These are phyloP conservation scores for Leucophora obtusa DNA, from an alignment of 2,888 invertebrate species.

Conservation along the genomic window DNA sequence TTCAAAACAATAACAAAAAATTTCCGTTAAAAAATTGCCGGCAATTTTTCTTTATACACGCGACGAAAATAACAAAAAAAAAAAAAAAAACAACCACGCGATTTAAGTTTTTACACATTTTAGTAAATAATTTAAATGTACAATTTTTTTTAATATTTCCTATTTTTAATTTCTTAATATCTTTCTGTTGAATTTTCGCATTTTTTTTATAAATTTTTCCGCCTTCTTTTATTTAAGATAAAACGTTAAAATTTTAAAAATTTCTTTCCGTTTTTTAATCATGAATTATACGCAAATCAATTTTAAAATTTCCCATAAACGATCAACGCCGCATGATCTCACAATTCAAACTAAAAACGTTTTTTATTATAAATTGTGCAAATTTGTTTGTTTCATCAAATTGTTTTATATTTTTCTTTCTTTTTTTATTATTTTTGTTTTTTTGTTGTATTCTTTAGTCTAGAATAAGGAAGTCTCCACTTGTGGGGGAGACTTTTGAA, in stretches of 20 bases:
- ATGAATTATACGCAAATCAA: conserved; percentile 11
- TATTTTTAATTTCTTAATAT: not conserved
- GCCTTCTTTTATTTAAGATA: not conserved
- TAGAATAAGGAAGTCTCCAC: conserved; percentile 51
- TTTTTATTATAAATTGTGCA: conserved; percentile 37
- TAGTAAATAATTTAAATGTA: not conserved
- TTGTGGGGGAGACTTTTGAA: conserved; percentile 23
- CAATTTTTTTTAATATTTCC: not conserved
- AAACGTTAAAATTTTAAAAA: not conserved
- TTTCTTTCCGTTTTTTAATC: conserved; percentile 9
- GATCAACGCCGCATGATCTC: conserved; percentile 63
- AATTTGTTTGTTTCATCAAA: conserved; percentile 47
- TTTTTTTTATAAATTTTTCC: not conserved
- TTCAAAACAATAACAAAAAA: conserved; percentile 26
- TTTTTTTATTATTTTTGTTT: not conserved
- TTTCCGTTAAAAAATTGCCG: conserved; percentile 58
- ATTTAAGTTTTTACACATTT: conserved; percentile 10
- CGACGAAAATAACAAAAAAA: not conserved
- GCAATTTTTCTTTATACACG: conserved; percentile 34
- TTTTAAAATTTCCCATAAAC: conserved; percentile 44
- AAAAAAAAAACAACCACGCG: not conserved
- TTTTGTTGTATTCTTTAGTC: conserved; percentile 6
- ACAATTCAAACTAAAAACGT: conserved; percentile 61
- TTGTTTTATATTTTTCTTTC: conserved; percentile 5
- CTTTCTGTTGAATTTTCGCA: not conserved